Conservation (phyloP, 2,797 vertebrate genomes). For the Xerus rutilus region DNA sequence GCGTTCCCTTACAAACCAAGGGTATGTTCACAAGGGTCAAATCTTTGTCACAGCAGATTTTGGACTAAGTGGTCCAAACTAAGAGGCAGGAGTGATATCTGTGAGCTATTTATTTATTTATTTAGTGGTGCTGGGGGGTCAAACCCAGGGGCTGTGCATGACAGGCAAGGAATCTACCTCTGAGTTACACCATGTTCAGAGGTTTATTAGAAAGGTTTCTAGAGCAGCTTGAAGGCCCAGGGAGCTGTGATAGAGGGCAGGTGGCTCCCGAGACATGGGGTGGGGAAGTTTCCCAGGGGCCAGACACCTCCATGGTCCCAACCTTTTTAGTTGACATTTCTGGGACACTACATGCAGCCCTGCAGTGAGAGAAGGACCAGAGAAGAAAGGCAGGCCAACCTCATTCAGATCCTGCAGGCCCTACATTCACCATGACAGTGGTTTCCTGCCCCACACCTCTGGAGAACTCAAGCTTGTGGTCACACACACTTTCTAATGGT, state of each 20-base stretch:
- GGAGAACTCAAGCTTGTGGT: background rate
- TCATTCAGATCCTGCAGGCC: background rate
- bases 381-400: too few relatives aligned
- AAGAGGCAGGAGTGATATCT: background rate
- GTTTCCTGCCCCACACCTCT: too few relatives aligned
- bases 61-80: background rate
- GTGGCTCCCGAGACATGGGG: background rate
- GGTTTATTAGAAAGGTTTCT: background rate
- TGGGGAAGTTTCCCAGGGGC: background rate
- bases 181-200: background rate
- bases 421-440: too few relatives aligned
- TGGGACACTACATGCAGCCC: background rate
- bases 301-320: too few relatives aligned
- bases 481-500: too few relatives aligned
- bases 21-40: background rate
- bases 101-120: background rate
- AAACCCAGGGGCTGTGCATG: background rate
- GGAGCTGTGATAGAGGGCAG: too few relatives aligned
- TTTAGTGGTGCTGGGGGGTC: background rate
- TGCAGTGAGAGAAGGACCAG: background rate
- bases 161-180: background rate
- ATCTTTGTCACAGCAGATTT: background rate
- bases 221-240: background rate
- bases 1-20: background rate
- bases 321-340: background rate